phyloP scores from a whole-genome alignment of 2,113 vertebrate genomes.

The Opisthocomus hoazin region DNA sequence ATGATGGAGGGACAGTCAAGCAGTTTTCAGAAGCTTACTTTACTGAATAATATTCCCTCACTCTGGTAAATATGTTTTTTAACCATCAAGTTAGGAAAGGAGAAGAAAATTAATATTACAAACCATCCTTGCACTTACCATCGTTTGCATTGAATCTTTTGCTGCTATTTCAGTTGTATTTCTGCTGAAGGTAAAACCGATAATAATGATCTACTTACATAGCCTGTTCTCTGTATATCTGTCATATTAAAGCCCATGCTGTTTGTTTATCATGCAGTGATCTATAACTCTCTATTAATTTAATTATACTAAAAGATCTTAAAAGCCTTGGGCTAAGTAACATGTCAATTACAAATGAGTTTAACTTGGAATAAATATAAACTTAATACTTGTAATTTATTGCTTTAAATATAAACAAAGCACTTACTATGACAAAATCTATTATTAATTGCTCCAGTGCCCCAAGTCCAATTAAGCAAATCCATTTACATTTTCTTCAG shows the following conservation, averaged over 20 bases:
- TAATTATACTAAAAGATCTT: conserved; percentile 95
- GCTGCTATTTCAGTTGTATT: conserved; percentile 28
- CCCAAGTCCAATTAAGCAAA: conserved; percentile 87
- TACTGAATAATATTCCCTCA: not conserved
- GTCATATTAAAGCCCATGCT: conserved; percentile 86
- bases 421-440: conserved; percentile 87
- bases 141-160: not conserved
- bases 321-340: conserved; percentile 95
- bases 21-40: not conserved
- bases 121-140: not conserved
- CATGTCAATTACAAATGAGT: conserved; percentile 97
- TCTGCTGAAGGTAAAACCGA: conserved; percentile 79
- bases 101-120: not conserved
- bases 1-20: not conserved
- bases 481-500: conserved; percentile 86
- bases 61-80: not conserved
- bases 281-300: conserved; percentile 97
- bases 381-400: conserved; percentile 94
- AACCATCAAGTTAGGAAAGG: not conserved
- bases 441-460: conserved; percentile 90
- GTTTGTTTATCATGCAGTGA: conserved; percentile 94
- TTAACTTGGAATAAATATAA: conserved; percentile 96
- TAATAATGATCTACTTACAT: conserved; percentile 88
- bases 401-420: conserved; percentile 85
- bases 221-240: conserved; percentile 80